Evolutionary conservation across 2,888 invertebrate genomes (phyloP).

Genomic region (Campoletis raptor): DNA sequence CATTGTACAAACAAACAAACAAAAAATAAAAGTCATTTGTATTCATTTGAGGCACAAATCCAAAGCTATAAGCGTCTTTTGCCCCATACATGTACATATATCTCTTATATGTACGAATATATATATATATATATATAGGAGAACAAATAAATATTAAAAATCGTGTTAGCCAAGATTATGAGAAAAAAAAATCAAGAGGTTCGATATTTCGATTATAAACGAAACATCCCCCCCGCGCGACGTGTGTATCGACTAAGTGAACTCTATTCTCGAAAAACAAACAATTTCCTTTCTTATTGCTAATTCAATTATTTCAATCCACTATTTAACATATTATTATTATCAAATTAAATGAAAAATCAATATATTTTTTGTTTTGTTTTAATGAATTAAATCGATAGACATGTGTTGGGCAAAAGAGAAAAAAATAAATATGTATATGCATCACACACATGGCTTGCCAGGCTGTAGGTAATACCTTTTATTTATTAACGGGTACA

Average conservation of each 20-base stretch:
- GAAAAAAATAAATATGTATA: conserved; percentile 23
- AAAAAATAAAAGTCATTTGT: background rate
- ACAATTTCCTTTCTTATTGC: conserved; percentile 1
- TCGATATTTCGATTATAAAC: conserved; percentile 60
- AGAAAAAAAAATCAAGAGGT: conserved; percentile 66
- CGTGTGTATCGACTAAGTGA: conserved; percentile 40
- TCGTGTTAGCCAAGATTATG: background rate
- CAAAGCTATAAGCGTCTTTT: conserved; percentile 43
- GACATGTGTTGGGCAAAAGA: conserved; percentile 38
- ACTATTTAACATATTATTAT: background rate
- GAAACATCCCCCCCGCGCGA: conserved; percentile 1
- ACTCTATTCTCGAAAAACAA: conserved; percentile 30
- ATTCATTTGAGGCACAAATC: conserved; percentile 58
- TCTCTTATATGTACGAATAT: background rate
- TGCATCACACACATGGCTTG: conserved; percentile 65
- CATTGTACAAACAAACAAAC: conserved; percentile 22
- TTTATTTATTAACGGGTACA: conserved; percentile 62
- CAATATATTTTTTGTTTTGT: background rate
- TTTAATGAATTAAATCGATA: conserved; percentile 37
- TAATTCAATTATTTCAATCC: background rate
- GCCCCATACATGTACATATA: conserved; percentile 32
- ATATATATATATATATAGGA: conserved; percentile 1
- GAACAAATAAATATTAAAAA: background rate
- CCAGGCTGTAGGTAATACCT: conserved; percentile 61
- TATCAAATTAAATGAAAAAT: background rate